Conservation (phyloP, 2,888 invertebrate genomes). For the Amblyteles armatorius region DNA sequence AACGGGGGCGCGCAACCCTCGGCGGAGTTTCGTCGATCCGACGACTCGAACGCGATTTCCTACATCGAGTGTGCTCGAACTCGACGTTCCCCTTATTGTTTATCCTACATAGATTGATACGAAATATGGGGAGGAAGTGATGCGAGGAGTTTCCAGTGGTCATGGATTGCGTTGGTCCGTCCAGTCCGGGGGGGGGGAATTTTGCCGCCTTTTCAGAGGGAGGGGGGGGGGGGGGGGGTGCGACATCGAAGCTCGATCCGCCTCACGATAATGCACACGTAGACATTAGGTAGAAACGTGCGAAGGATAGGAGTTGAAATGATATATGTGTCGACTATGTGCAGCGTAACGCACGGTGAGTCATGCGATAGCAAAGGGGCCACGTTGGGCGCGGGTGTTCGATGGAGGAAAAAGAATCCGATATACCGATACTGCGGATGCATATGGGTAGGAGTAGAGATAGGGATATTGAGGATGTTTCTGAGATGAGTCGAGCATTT, state of each 20-base stretch:
- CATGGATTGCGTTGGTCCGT: slow-evolving; percentile 20
- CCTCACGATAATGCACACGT: slow-evolving; percentile 8
- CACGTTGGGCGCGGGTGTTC: slow-evolving; percentile 24
- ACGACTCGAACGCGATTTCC: slow-evolving; percentile 27
- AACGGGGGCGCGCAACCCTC: slow-evolving; percentile 36
- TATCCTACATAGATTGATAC: background rate
- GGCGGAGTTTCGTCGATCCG: background rate
- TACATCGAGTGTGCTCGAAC: slow-evolving; percentile 28
- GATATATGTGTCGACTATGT: slow-evolving; percentile 16
- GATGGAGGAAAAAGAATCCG: background rate
- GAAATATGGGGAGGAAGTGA: background rate
- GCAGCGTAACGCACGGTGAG: slow-evolving; percentile 48
- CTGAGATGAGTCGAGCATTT: background rate
- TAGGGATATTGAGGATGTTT: background rate
- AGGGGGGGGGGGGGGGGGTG: too few species aligned
- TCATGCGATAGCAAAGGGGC: slow-evolving; percentile 41
- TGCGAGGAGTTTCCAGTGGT: background rate
- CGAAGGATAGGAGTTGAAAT: slow-evolving; percentile 29
- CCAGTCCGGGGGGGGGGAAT: too few species aligned
- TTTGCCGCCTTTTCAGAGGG: too few species aligned
- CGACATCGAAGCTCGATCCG: background rate
- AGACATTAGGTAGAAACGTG: slow-evolving; percentile 3
- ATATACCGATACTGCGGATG: background rate
- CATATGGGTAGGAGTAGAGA: background rate
- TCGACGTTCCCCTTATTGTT: background rate